phyloP scores from a whole-genome alignment of 2,888 invertebrate species.

The Baccha elongata region DNA sequence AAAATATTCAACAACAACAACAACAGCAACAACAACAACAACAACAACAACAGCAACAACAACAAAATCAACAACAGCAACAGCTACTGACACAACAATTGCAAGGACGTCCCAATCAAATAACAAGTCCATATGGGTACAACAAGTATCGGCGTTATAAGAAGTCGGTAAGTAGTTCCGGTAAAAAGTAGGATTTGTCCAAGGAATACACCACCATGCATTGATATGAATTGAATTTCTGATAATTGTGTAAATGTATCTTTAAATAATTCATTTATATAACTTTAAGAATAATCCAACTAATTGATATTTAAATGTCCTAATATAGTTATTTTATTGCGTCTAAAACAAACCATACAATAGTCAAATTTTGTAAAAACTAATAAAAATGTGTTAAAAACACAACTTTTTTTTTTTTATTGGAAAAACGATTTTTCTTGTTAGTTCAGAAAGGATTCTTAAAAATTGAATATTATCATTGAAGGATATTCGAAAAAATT shows the following conservation, averaged over 20 bases:
- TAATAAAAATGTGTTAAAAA: neutral
- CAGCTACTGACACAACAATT: conserved; percentile 80
- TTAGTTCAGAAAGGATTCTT: no score
- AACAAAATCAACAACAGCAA: conserved; percentile 77
- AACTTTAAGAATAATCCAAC: neutral
- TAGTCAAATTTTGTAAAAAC: conserved; percentile 40
- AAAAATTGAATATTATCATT: no score
- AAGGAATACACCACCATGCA: neutral
- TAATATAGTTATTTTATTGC: neutral
- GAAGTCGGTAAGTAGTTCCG: conserved; percentile 75
- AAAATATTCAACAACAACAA: conserved; percentile 72
- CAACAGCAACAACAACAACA: conserved; percentile 77
- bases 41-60: conserved; percentile 77
- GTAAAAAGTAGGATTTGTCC: neutral
- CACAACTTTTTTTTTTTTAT: neutral
- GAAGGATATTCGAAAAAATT: no score
- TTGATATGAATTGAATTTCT: neutral
- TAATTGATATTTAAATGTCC: neutral
- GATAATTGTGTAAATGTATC: conserved; percentile 5
- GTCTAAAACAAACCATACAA: conserved; percentile 7
- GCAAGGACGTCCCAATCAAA: conserved; percentile 79
- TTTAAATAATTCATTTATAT: neutral
- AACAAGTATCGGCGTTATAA: conserved; percentile 81
- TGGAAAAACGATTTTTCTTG: no score
- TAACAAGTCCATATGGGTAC: conserved; percentile 80